Conservation (phyloP, 2,888 invertebrate species). For the Cinara cedri region DNA sequence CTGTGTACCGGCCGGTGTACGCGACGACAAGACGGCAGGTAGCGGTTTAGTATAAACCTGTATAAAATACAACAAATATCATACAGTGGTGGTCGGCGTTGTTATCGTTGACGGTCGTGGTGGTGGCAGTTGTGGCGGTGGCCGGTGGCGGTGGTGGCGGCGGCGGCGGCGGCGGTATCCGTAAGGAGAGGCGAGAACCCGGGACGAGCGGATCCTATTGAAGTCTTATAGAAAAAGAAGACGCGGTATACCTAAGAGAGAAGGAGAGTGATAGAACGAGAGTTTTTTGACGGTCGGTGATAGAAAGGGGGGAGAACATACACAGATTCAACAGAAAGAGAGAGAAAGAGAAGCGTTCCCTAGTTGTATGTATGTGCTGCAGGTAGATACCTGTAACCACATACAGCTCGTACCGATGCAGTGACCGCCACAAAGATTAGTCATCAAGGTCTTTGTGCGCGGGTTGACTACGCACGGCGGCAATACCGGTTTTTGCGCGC, state of each 20-base stretch:
- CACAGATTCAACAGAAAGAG: neutral
- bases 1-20: too few species aligned
- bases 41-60: too few species aligned
- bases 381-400: neutral
- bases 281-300: too few species aligned
- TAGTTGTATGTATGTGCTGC: neutral
- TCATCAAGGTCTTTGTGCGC: slow-evolving; percentile 52
- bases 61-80: neutral
- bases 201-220: neutral
- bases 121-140: neutral
- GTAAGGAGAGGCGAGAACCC: slow-evolving; percentile 20
- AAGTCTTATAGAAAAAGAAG: neutral
- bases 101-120: neutral
- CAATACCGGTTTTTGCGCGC: slow-evolving; percentile 44
- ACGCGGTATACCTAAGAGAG: neutral
- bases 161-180: neutral
- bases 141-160: neutral
- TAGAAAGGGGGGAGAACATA: too few species aligned
- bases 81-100: neutral
- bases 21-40: too few species aligned
- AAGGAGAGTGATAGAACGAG: neutral
- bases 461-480: slow-evolving; percentile 12
- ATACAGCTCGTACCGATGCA: neutral
- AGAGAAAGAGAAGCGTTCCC: neutral
- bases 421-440: slow-evolving; percentile 50